These are phyloP conservation scores for Staurois parvus DNA, from an alignment of 2,797 vertebrate species.

Conservation along the genomic window DNA sequence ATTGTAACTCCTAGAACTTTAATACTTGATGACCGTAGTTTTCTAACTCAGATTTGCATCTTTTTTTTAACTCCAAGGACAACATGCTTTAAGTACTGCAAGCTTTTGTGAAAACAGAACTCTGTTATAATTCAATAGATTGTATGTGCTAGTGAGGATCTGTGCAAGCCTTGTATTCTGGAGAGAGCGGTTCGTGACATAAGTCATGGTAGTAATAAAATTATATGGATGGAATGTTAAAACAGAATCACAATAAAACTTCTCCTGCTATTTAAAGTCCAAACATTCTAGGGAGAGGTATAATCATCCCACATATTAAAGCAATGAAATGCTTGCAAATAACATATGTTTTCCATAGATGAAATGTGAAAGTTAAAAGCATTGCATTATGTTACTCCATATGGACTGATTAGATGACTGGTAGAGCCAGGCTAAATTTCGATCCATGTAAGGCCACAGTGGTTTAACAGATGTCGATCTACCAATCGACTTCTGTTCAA, in stretches of 20 bases:
- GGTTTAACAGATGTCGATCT: too few species aligned
- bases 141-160: background rate
- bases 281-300: background rate
- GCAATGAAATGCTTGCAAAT: background rate
- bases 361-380: background rate
- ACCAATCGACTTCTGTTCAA: too few species aligned
- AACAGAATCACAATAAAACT: background rate
- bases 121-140: background rate
- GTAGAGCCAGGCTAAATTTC: too few species aligned
- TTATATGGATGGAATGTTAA: background rate
- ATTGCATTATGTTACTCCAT: background rate
- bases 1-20: background rate
- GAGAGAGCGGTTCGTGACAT: background rate
- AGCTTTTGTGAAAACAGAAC: background rate
- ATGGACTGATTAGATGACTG: background rate
- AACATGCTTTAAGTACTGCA: background rate
- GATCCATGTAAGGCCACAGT: too few species aligned
- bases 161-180: background rate
- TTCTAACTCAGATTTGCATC: background rate
- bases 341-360: background rate
- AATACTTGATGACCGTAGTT: too few species aligned
- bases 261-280: background rate
- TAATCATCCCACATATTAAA: background rate
- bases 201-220: background rate
- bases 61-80: background rate